phyloP scores from a whole-genome alignment of 2,888 invertebrate species.

The Sclerodermus sp. region DNA sequence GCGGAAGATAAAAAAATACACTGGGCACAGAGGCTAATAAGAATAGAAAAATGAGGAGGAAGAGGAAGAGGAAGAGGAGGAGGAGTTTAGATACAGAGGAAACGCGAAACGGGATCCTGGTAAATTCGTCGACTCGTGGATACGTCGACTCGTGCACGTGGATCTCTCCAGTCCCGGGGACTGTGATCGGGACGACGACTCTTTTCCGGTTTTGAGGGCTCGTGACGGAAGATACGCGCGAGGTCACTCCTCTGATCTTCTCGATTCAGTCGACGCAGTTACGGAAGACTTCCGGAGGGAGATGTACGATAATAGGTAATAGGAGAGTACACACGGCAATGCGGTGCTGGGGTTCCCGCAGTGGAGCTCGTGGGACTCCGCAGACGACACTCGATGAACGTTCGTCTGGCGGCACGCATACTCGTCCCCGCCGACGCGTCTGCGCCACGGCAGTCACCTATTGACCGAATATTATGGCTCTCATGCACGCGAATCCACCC shows the following conservation, averaged over 20 bases:
- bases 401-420: conserved; percentile 18
- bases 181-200: too few species aligned
- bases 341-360: conserved; percentile 28
- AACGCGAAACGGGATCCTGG: too few species aligned
- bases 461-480: conserved; percentile 47
- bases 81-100: too few species aligned
- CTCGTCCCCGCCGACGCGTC: conserved; percentile 38
- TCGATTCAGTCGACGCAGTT: neutral
- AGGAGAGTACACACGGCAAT: conserved; percentile 49
- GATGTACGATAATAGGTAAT: conserved; percentile 2
- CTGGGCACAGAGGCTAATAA: too few species aligned
- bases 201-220: too few species aligned
- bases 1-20: too few species aligned
- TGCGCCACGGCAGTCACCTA: conserved; percentile 51
- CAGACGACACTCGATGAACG: conserved; percentile 27
- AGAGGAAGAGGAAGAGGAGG: too few species aligned
- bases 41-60: too few species aligned
- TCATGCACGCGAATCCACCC: neutral
- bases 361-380: conserved; percentile 25
- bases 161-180: too few species aligned
- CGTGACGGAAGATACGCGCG: neutral
- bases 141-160: too few species aligned
- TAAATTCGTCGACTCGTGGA: too few species aligned
- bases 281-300: neutral
- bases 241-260: neutral